phyloP scores from a whole-genome alignment of 2,113 vertebrate species.

The Martes martes region DNA sequence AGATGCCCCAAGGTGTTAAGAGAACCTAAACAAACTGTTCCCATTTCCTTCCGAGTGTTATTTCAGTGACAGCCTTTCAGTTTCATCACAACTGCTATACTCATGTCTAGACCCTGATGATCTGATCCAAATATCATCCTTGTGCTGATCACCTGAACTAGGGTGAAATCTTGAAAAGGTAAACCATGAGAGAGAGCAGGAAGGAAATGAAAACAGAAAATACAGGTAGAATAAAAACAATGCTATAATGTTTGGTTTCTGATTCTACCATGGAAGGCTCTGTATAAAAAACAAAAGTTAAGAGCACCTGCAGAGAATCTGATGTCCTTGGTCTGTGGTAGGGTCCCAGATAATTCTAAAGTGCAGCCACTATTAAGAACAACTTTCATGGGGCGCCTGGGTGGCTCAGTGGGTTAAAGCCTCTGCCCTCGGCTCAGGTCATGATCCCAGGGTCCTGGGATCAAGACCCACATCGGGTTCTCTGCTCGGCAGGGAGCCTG shows the following conservation, averaged over 20 bases:
- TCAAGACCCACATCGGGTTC: no score
- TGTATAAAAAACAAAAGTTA: not conserved
- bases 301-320: not conserved
- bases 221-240: not conserved
- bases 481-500: no score
- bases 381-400: not conserved
- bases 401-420: no score
- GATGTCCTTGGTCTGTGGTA: not conserved
- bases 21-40: not conserved
- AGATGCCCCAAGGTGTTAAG: not conserved
- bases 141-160: not conserved
- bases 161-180: not conserved
- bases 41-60: not conserved
- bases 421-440: no score
- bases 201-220: conserved; percentile 1
- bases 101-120: not conserved
- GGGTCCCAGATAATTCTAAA: not conserved
- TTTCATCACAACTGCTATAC: not conserved
- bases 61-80: not conserved
- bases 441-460: no score
- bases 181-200: not conserved
- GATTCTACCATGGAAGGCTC: not conserved
- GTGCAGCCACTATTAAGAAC: not conserved
- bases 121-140: not conserved
- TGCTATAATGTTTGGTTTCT: not conserved